phyloP scores from a whole-genome alignment of 2,797 vertebrate species.

The Phataginus tetradactyla region DNA sequence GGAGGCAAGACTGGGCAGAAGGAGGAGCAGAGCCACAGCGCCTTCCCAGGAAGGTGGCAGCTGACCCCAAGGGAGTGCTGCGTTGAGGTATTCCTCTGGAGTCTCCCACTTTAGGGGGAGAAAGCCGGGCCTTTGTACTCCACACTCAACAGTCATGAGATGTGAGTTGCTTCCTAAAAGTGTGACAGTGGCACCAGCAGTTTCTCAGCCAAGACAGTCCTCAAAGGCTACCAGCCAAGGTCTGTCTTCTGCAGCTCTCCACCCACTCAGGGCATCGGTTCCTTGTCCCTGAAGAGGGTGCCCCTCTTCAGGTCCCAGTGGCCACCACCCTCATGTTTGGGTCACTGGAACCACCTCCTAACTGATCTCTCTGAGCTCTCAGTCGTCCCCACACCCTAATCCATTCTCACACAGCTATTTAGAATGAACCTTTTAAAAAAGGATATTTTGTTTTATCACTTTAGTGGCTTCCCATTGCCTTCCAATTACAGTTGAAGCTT shows the following conservation, averaged over 20 bases:
- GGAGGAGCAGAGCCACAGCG: not conserved
- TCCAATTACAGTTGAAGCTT: not conserved
- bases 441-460: not conserved
- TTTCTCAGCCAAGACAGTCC: not conserved
- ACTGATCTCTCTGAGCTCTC: not conserved
- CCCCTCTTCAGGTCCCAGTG: not conserved
- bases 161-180: not conserved
- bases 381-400: no score
- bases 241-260: not conserved
- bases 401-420: not conserved
- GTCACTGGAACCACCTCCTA: not conserved
- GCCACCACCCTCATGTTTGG: not conserved
- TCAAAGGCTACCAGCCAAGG: not conserved
- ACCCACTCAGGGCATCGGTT: not conserved
- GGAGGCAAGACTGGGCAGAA: not conserved
- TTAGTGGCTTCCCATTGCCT: not conserved
- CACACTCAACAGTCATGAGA: not conserved
- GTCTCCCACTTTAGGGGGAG: not conserved
- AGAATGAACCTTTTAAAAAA: not conserved
- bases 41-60: accelerated
- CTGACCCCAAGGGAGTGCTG: not conserved
- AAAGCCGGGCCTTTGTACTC: not conserved
- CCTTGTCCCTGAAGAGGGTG: not conserved
- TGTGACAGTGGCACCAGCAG: not conserved
- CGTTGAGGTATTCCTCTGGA: not conserved